Evolutionary conservation across 1,140 invertebrate genomes (phyloP), one percentile per base, ranked within the genome.

Genomic region (Eriocheir sinensis): DNA sequence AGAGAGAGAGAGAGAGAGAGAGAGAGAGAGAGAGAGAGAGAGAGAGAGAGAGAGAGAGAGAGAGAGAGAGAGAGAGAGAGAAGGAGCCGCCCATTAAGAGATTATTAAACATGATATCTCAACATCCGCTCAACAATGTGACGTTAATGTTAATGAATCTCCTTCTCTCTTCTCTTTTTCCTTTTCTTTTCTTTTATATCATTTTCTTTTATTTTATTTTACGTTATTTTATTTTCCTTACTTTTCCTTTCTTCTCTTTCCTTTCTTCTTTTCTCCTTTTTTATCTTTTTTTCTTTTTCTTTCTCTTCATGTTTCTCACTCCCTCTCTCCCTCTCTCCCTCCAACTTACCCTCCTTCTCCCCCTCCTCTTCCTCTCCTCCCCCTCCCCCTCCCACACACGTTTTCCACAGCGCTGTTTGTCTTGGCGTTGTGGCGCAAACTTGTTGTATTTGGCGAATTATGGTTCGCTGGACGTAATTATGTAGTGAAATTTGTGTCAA

Each of bases 361-460:
- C 34, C n/a, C n/a, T n/a, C 40, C 40, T 86, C 30, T 27, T 32
- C 83, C 21, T 53, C 48, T 53, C n/a, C 48, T 21, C 48, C 48
- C 21, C n/a, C 2, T 21, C 21, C 9, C 21, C 2, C 48, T 53
- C 48, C 48, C 48, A 2, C 21, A 53, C 48, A 72, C 8, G 60
- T 72, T 72, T 72, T 4, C 60, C 21, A 1, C 0, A 0, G 0
- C n/a, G n/a, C 2, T 92, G 90, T 92, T 92, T 80, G 40, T 40
- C 79, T 32, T 41, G 90, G 90, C 60, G 30, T 41, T 41, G 60
- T 40, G 41, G 30, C 90, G 30, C 60, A 72, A 80, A 44, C 72
- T 81, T 88, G 38, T 81, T 79, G 79, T 92, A 92, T 92, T 92
- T 92, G 91, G 40, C 44, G n/a, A 85, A 81, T 92, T 92, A 92